Base-by-base conservation (phyloP, 1,140 invertebrate species). In the Lepidotrigona ventralis region DNA sequence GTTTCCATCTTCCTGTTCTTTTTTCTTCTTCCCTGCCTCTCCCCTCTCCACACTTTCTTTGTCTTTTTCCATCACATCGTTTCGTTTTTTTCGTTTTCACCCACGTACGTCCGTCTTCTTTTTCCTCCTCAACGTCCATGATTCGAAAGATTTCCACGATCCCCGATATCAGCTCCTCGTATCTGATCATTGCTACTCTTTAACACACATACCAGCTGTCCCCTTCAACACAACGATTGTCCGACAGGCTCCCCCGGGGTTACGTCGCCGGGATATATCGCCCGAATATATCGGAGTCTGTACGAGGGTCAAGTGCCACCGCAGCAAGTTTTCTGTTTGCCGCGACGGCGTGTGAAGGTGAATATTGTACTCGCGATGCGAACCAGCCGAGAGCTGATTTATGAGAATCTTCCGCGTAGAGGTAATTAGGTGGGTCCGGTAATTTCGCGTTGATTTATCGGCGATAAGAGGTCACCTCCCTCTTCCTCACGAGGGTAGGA, bases 121-220 rank as follows among this genome's bases (percentile, higher is more conserved):
- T 17, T 58, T 12, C 51, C 29, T 63, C 46, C 1, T 39, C 64
- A 2, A 63, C 33, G 19, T 51, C 46, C 17, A 77, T 17, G 74
- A 12, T n/a, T 64, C n/a, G 29, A 76, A 69, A 85, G 26, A 33
- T 58, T 79, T 80, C 71, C 21, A 46, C 66, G 33, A 82, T 82
- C 72, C 51, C 33, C 64, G 60, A 83, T 79, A 84, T 79, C 68
- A 74, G 4, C 21, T 58, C 29, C 56, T 63, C 72, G 23, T 85
- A 83, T 85, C 70, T 70, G 80, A 71, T 85, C 72, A 77, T 72
- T 82, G 70, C 71, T 60, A 79, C 69, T 84, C 70, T 75, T 64
- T 75, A 81, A 63, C 72, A 56, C 82, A 68, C 29, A 58, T 33
- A 81, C 39, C 33, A 54, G 58, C 15, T 71, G 29, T 54, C 23